These are phyloP conservation scores for Nipponia nippon DNA, from an alignment of 2,113 vertebrate genomes.

Conservation along the genomic window DNA sequence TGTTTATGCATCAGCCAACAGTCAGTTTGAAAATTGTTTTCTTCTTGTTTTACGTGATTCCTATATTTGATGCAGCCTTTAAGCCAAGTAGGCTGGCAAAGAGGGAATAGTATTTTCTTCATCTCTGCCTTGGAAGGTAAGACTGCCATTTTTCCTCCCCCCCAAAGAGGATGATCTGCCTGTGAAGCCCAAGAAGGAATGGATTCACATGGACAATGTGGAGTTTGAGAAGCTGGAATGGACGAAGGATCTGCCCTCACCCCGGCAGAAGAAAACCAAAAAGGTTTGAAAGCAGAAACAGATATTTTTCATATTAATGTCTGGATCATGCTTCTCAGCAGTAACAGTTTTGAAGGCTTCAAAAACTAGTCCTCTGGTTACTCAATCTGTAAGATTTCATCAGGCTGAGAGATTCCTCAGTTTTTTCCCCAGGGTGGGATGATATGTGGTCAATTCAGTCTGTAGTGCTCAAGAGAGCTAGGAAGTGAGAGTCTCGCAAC, in stretches of 20 bases:
- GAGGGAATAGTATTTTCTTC: not conserved
- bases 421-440: not conserved
- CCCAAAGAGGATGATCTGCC: slow-evolving; percentile 71
- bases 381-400: not conserved
- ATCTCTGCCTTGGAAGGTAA: not conserved
- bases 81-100: not conserved
- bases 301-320: not conserved
- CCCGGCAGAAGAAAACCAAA: slow-evolving; percentile 80
- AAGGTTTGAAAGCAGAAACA: slow-evolving; percentile 70
- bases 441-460: not conserved
- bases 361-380: not conserved
- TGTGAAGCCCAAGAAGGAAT: slow-evolving; percentile 84
- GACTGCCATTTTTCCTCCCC: not conserved
- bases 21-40: not conserved
- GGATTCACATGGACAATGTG: slow-evolving; percentile 92
- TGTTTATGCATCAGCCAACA: slow-evolving; percentile 4
- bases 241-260: slow-evolving; percentile 85
- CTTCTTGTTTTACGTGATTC: not conserved
- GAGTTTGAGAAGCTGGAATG: slow-evolving; percentile 95
- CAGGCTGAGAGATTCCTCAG: not conserved
- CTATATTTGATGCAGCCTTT: not conserved
- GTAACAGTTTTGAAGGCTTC: not conserved
- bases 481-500: not conserved
- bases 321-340: not conserved
- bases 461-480: not conserved